Evolutionary conservation across 2,888 invertebrate species (phyloP), one percentile per base, ranked within the genome.

Genomic region (Meloe dianella): DNA sequence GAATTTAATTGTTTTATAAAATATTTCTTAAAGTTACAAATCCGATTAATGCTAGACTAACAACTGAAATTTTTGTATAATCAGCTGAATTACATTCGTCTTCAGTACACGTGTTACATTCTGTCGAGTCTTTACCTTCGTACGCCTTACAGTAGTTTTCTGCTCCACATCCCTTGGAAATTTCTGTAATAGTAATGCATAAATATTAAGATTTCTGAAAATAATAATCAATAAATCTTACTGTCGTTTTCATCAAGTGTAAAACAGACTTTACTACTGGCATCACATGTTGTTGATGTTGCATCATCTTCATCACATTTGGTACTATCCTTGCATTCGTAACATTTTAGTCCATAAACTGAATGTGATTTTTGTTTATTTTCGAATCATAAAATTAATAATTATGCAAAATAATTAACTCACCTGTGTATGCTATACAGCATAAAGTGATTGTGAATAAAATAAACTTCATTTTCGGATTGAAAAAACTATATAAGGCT

Each of bases 51-150:
- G 58, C 17, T 20, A 30, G 14, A 20, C 10, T 12, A 17, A 17
- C 10, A n/a, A 35, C 9, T 7, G 59, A 59, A 35, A 59, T 12
- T 22, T 3, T 35, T 3, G 20, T 12, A 20, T 14, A 38, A 22
- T 14, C 35, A 6, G 59, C 59, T 8, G 59, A 8, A 59, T 59
- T 59, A 24, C 59, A 59, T 10, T 14, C 5, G 2, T 59, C 59
- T 0, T 59, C 35, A 6, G n/a, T 20, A 12, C 59, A 59, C 7
- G 14, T 35, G 6, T n/a, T 10, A 8, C 59, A 59, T 7, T 10
- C n/a, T 1, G n/a, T n/a, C n/a, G n/a, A n/a, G n/a, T 27, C 4
- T 12, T 10, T 10, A 8, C n/a, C 6, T 30, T 58, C 32, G 20
- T n/a, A 3, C 14, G 22, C 2, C 1, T 6, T 10, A 58, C 58